phyloP scores from a whole-genome alignment of 2,888 invertebrate genomes.

The Sicus ferrugineus region DNA sequence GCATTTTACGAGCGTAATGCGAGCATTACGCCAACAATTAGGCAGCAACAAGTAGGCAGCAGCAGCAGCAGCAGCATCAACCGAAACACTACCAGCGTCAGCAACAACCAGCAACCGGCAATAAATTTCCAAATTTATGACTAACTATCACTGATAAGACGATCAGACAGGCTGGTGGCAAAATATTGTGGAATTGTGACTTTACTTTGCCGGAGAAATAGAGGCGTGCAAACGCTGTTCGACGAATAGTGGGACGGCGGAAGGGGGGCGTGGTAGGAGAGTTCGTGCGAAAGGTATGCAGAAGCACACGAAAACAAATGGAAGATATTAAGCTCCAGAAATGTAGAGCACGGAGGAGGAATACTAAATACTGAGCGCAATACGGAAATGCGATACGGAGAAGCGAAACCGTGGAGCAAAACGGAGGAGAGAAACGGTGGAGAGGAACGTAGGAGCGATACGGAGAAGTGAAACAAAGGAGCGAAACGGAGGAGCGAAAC shows the following conservation, averaged over 20 bases:
- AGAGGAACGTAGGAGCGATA: not conserved
- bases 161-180: not conserved
- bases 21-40: slow-evolving; percentile 40
- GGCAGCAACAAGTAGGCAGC: slow-evolving; percentile 1
- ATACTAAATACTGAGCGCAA: no score
- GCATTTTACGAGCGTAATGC: slow-evolving; percentile 38
- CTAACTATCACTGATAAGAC: slow-evolving; percentile 46
- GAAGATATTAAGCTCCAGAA: no score
- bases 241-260: not conserved
- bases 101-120: slow-evolving; percentile 31
- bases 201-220: no score
- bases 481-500: no score
- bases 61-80: slow-evolving; percentile 6
- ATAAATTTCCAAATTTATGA: slow-evolving; percentile 60
- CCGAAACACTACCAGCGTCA: no score
- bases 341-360: no score
- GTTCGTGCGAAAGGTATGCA: not conserved
- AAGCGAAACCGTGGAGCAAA: not conserved
- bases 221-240: no score
- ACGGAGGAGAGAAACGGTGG: not conserved
- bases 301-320: no score
- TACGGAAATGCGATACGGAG: no score
- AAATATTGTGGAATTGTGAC: no score
- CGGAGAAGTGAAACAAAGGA: no score
- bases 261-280: not conserved